These are phyloP conservation scores for Tiliqua scincoides DNA, from an alignment of 2,113 vertebrate species.

Conservation along the genomic window DNA sequence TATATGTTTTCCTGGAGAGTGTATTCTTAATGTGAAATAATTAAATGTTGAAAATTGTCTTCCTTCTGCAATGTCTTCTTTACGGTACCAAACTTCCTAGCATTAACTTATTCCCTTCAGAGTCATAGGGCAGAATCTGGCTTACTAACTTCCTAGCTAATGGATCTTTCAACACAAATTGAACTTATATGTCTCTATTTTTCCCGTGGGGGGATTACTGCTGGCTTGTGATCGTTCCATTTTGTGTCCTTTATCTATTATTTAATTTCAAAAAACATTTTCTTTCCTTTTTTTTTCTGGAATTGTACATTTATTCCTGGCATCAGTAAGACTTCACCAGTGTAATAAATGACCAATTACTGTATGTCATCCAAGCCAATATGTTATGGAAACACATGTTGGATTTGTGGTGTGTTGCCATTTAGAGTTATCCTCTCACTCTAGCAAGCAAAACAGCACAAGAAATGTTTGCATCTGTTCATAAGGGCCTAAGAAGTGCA, in stretches of 20 bases:
- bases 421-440: constrained; percentile 1
- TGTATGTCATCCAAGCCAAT: constrained; percentile 35
- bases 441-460: not conserved
- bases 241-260: constrained; percentile 76
- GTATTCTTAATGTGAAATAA: constrained; percentile 52
- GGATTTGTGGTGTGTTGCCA: not conserved
- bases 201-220: constrained; percentile 64
- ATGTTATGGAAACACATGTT: constrained; percentile 35
- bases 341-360: constrained; percentile 50
- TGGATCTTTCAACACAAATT: constrained; percentile 70
- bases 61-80: constrained; percentile 58
- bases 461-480: constrained; percentile 11
- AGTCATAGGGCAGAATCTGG: constrained; percentile 57
- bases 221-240: constrained; percentile 61
- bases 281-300: constrained; percentile 51
- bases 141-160: constrained; percentile 77
- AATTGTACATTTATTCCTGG: constrained; percentile 75
- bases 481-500: not conserved
- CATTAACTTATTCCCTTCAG: constrained; percentile 68
- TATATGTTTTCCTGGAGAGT: constrained; percentile 37
- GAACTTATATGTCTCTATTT: constrained; percentile 65
- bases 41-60: constrained; percentile 47
- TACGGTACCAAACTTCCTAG: constrained; percentile 46
- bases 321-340: constrained; percentile 43
- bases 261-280: constrained; percentile 70